phyloP scores from a whole-genome alignment of 2,888 invertebrate genomes.

The Synanthedon myopaeformis region DNA sequence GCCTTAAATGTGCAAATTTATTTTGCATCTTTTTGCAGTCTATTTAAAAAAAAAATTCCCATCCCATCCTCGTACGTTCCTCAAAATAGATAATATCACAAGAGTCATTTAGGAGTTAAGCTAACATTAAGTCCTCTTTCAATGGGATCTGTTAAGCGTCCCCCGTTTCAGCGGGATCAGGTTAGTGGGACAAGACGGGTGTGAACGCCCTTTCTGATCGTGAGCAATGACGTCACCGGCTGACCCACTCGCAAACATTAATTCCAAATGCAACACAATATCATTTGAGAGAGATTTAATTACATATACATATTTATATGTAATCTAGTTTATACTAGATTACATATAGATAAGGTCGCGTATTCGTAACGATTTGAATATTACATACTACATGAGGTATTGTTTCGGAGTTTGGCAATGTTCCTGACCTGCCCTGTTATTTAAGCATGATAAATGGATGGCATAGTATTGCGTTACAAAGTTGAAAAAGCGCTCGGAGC shows the following conservation, averaged over 20 bases:
- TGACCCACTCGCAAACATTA: not conserved
- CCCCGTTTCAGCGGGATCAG: constrained; percentile 7
- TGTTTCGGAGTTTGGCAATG: not conserved
- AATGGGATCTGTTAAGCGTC: not conserved
- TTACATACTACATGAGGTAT: not conserved
- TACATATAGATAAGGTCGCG: too few relatives aligned
- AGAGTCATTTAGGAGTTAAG: not conserved
- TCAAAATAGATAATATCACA: not conserved
- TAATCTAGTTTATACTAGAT: too few relatives aligned
- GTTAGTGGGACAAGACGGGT: constrained; percentile 25
- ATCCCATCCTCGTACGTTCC: not conserved
- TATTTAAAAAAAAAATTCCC: not conserved
- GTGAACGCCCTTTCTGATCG: constrained; percentile 26
- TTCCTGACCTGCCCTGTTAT: not conserved
- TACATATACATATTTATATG: not conserved
- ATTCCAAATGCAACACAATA: not conserved
- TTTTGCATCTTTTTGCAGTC: not conserved
- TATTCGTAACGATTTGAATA: not conserved
- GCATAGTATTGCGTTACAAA: too few relatives aligned
- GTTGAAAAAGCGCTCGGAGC: too few relatives aligned
- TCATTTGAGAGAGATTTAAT: not conserved
- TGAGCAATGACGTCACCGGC: constrained; percentile 16
- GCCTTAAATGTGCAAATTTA: too few relatives aligned
- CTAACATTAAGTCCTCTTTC: not conserved
- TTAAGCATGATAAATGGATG: not conserved